Percentiles rank a stretch among this genome's conserved stretches.
These are phyloP conservation scores for Gonatopus flavifemur DNA, from an alignment of 1,140 invertebrate genomes.

Conservation along the genomic window DNA sequence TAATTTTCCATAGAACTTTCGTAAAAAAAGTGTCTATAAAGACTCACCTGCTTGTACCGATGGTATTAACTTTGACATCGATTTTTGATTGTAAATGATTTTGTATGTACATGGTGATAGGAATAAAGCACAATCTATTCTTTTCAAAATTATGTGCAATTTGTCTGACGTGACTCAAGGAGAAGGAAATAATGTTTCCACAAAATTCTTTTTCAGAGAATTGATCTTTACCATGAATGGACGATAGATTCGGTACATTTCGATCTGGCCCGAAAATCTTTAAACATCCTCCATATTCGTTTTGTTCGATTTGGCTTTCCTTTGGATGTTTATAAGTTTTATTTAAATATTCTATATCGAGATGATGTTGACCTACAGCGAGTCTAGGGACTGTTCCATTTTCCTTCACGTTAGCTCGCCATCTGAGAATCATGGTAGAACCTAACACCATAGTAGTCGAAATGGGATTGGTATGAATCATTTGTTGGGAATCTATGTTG, in stretches of 20 bases:
- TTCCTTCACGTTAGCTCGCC: conserved; percentile 47
- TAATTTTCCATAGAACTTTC: too few relatives aligned
- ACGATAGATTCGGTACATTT: conserved; percentile 36
- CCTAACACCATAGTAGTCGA: conserved; percentile 37
- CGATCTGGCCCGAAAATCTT: conserved; percentile 55
- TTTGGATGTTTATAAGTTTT: conserved; percentile 47
- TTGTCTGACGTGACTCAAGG: conserved; percentile 41
- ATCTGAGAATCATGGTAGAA: conserved; percentile 46
- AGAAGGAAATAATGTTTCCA: conserved; percentile 47
- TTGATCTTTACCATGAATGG: conserved; percentile 31
- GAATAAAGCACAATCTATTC: conserved; percentile 45
- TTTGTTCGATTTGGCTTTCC: conserved; percentile 32
- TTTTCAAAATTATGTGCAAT: conserved; percentile 46
- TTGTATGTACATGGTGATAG: conserved; percentile 47
- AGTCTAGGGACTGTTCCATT: conserved; percentile 34
- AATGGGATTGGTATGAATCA: conserved; percentile 13
- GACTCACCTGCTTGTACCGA: conserved; percentile 52
- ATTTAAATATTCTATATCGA: conserved; percentile 48
- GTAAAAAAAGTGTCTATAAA: too few relatives aligned
- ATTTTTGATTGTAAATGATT: conserved; percentile 48
- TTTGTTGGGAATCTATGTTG: conserved; percentile 22
- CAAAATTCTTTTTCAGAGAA: conserved; percentile 35
- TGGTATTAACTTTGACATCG: conserved; percentile 47
- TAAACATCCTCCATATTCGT: conserved; percentile 43
- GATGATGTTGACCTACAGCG: conserved; percentile 53